phyloP scores from a whole-genome alignment of 2,113 vertebrate genomes.

The Silurus asotus region DNA sequence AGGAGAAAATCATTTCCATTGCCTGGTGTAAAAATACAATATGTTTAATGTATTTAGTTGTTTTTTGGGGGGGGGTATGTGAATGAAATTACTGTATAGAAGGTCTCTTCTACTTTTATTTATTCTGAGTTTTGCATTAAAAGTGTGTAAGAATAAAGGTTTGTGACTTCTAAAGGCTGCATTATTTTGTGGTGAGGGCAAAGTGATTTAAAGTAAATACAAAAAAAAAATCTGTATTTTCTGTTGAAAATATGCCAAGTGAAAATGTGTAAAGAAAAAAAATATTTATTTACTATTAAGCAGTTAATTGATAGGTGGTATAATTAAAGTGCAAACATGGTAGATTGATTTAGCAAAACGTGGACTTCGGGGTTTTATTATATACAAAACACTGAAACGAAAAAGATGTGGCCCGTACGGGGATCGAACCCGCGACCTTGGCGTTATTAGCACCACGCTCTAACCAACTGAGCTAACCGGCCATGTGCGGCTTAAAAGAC shows the following conservation, averaged over 20 bases:
- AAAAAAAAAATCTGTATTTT: background rate
- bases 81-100: conserved; percentile 29
- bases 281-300: no score
- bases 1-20: conserved; percentile 23
- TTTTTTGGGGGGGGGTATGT: conserved; percentile 6
- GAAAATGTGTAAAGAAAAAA: background rate
- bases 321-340: no score
- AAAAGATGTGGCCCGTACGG: conserved; percentile 52
- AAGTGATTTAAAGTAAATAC: background rate
- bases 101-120: conserved; percentile 43
- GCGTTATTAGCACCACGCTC: conserved; percentile 67
- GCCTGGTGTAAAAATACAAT: conserved; percentile 35
- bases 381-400: background rate
- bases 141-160: conserved; percentile 49
- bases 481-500: no score
- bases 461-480: conserved; percentile 67
- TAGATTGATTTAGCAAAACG: no score
- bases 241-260: no score
- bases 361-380: background rate
- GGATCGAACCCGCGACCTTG: conserved; percentile 65
- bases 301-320: no score
- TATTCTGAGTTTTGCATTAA: conserved; percentile 52
- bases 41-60: conserved; percentile 28
- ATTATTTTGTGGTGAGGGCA: background rate
- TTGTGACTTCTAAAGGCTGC: conserved; percentile 39